Evolutionary conservation across 2,797 vertebrate genomes (phyloP).

Genomic region (Heteromormyrus szaboi): DNA sequence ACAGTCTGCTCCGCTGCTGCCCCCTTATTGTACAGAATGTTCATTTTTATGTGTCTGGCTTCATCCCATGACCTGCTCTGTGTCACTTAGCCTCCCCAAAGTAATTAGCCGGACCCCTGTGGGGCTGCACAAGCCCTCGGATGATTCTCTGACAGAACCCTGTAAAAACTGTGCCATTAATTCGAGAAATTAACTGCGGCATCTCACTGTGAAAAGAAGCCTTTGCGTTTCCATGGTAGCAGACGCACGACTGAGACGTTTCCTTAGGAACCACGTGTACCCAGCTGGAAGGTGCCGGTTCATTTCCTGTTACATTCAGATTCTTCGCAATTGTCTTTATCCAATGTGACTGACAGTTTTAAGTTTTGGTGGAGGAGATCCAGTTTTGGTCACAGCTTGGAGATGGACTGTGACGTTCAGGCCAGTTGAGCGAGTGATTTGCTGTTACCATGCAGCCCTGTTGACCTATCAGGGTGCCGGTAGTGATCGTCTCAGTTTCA

Average conservation of each 20-base stretch:
- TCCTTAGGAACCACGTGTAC: neutral
- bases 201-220: neutral
- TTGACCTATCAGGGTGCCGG: neutral
- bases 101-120: neutral
- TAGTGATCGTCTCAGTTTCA: neutral
- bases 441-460: neutral
- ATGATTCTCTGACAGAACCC: neutral
- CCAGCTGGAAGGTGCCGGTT: neutral
- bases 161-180: neutral
- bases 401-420: neutral
- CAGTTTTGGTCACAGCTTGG: neutral
- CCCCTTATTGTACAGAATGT: neutral
- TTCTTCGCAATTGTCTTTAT: neutral
- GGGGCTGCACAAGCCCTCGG: neutral
- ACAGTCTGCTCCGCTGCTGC: neutral
- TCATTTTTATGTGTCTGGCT: neutral
- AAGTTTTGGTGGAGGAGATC: neutral
- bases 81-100: neutral
- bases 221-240: neutral
- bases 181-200: neutral
- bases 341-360: neutral
- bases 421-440: neutral
- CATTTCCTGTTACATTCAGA: neutral
- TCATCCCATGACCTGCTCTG: neutral
- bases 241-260: neutral